Percentiles rank a stretch among this genome's conserved stretches.
Evolutionary conservation across 2,888 invertebrate species (phyloP).

Genomic region (Drosophila peninsularis): DNA sequence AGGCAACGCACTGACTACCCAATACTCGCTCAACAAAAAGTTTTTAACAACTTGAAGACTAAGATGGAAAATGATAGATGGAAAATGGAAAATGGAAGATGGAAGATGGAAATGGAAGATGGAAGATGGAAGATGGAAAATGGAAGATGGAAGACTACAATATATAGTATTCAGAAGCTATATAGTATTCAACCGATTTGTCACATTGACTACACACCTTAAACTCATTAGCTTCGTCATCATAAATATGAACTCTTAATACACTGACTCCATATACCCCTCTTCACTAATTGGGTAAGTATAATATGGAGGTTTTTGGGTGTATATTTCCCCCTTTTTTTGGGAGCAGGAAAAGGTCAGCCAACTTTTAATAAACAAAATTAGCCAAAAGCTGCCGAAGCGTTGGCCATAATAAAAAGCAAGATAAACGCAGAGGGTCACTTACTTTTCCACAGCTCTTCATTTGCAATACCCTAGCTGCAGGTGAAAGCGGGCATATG

Average conservation of each 20-base stretch:
- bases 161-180: too few species aligned
- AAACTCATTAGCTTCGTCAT: background rate
- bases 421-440: constrained; percentile 62
- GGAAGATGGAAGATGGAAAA: too few species aligned
- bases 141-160: too few species aligned
- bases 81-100: too few species aligned
- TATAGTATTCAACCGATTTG: too few species aligned
- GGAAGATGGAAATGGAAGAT: too few species aligned
- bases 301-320: background rate
- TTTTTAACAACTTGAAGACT: too few species aligned
- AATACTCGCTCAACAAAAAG: background rate
- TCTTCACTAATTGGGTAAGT: background rate
- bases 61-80: too few species aligned
- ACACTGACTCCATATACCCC: background rate
- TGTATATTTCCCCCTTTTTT: background rate
- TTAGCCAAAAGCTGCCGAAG: constrained; percentile 65
- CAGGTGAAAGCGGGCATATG: background rate
- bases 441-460: constrained; percentile 27
- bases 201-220: too few species aligned
- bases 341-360: constrained; percentile 54
- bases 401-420: constrained; percentile 67
- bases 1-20: background rate
- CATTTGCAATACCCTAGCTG: background rate
- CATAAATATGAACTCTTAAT: background rate
- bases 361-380: constrained; percentile 79